Evolutionary conservation across 2,113 vertebrate genomes (phyloP), one percentile per base, ranked within the genome.

Genomic region (Oenanthe oenanthe): DNA sequence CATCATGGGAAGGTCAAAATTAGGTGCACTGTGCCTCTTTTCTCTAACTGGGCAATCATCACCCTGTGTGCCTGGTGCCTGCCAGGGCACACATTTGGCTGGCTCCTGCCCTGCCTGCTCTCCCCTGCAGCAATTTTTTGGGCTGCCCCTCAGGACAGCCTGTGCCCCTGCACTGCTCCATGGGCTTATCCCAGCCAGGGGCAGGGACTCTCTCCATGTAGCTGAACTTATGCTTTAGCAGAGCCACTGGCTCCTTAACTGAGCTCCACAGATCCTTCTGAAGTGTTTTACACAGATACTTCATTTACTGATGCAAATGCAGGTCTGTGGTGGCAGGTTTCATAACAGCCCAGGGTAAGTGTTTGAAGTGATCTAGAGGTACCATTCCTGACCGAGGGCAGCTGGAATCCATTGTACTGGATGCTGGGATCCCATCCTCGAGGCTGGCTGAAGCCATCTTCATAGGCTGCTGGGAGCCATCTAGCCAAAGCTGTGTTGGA

Each of bases 391-490:
- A 99, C 99, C 97, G 61, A 95, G 29, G 99, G 99, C 85, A 99
- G 98, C 22, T 96, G 98, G 88, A 98, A 98, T 93, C 99, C 98
- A 1, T 97, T 98, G 97, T 99, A 96, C 28, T 34, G 93, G 82
- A 95, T 60, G n/a, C 92, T 95, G 32, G 89, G 90, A 97, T 99
- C 98, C 99, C 99, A 99, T 86, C 99, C 99, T 95, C 98, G 98
- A 67, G 99, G 99, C 29, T 99, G 98, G 28, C 98, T 98, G 94
- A 99, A 61, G 77, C 97, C 98, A 11, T 99, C 99, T 92, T 99
- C 99, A 4, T 99, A 99, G 89, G 96, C 91, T 26, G 99, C 98
- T 67, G 99, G 98, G 82, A 99, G 99, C 99, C 99, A 99, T 78
- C 99, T 97, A 68, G 98, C 97, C 95, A 99, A 97, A 50, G 98